phyloP scores from a whole-genome alignment of 2,888 invertebrate species.

The Acrobasis repandana region DNA sequence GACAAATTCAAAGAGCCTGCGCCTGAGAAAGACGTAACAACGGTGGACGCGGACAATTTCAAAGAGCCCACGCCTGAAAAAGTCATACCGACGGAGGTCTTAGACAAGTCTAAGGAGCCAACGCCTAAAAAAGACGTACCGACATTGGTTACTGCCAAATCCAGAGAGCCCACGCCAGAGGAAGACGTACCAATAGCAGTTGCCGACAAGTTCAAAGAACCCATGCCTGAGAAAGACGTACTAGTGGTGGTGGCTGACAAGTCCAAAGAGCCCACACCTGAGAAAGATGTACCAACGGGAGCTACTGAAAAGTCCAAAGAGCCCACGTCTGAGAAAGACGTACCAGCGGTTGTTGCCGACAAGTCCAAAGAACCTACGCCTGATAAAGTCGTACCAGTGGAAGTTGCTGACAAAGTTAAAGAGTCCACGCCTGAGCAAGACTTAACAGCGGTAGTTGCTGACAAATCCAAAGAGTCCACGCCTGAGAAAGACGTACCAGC shows the following conservation, averaged over 20 bases:
- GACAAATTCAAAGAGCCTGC: neutral
- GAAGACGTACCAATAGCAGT: too few relatives aligned
- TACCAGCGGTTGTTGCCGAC: conserved; percentile 7
- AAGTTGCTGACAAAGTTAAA: neutral
- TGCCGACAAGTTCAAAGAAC: conserved; percentile 12
- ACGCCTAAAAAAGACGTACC: conserved; percentile 16
- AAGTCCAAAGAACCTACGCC: conserved; percentile 13
- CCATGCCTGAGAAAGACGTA: conserved; percentile 2
- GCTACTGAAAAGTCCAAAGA: conserved; percentile 6
- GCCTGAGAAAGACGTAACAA: conserved; percentile 10
- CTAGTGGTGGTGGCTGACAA: too few relatives aligned
- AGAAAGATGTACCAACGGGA: neutral
- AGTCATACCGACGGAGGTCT: neutral
- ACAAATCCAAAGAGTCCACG: conserved; percentile 1
- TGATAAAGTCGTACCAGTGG: neutral
- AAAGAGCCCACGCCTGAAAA: conserved; percentile 7
- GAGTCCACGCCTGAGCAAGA: conserved; percentile 1
- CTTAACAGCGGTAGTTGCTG: conserved; percentile 16
- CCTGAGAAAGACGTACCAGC: too few relatives aligned
- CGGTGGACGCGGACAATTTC: neutral
- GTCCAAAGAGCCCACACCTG: conserved; percentile 20
- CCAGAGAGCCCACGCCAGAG: neutral
- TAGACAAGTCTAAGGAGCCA: conserved; percentile 23
- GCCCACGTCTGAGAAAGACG: conserved; percentile 12
- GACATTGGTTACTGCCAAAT: neutral